These are phyloP conservation scores for Liparis tanakae DNA, from an alignment of 2,797 vertebrate genomes.

Conservation along the genomic window DNA sequence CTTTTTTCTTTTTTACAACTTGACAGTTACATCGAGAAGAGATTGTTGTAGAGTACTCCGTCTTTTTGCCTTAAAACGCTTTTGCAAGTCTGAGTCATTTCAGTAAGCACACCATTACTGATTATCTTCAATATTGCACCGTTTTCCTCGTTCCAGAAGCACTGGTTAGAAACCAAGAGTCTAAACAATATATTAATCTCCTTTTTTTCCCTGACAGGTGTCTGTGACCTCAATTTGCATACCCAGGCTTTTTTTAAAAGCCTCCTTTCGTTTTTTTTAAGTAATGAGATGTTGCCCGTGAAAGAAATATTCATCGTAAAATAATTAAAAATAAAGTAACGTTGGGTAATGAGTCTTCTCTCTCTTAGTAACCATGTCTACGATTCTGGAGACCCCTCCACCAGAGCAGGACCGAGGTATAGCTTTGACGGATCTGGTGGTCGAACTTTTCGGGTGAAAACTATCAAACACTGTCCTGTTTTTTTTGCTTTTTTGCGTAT, in stretches of 20 bases:
- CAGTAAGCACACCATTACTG: slow-evolving; percentile 59
- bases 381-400: slow-evolving; percentile 40
- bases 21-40: slow-evolving; percentile 63
- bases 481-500: slow-evolving; percentile 27
- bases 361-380: slow-evolving; percentile 36
- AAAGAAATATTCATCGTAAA: slow-evolving; percentile 51
- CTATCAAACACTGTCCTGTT: slow-evolving; percentile 26
- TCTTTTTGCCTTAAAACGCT: slow-evolving; percentile 61
- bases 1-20: slow-evolving; percentile 41
- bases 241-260: slow-evolving; percentile 52
- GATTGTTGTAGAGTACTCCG: slow-evolving; percentile 48
- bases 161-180: slow-evolving; percentile 53
- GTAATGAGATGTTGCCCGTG: slow-evolving; percentile 45
- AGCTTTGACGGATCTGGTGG: slow-evolving; percentile 35
- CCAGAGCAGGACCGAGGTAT: slow-evolving; percentile 47
- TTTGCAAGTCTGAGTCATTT: slow-evolving; percentile 49
- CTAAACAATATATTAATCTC: slow-evolving; percentile 70
- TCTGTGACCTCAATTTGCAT: slow-evolving; percentile 69
- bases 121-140: slow-evolving; percentile 86
- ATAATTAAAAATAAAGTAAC: slow-evolving; percentile 46
- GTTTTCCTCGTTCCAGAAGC: slow-evolving; percentile 71
- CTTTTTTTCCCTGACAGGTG: slow-evolving; percentile 70
- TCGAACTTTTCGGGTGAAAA: slow-evolving; percentile 38
- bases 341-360: slow-evolving; percentile 45
- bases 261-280: slow-evolving; percentile 40